phyloP scores from a whole-genome alignment of 2,888 invertebrate species.

The Proisotoma minuta region DNA sequence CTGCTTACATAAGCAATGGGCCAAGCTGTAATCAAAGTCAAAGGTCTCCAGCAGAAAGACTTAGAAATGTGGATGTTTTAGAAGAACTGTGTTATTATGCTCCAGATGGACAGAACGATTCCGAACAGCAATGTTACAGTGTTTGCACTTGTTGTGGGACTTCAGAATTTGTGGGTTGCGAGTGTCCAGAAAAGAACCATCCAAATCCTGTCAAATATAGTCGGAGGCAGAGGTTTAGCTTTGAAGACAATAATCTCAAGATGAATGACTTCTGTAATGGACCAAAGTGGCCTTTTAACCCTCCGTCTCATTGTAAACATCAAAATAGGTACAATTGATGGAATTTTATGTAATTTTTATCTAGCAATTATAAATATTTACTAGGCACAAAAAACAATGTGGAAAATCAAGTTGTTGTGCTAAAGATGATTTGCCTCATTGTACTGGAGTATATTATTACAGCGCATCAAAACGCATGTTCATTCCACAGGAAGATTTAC shows the following conservation, averaged over 20 bases:
- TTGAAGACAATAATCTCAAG: slow-evolving; percentile 14
- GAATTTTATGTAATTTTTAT: no score
- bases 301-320: no score
- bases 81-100: slow-evolving; percentile 30
- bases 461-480: slow-evolving; percentile 16
- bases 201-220: slow-evolving; percentile 31
- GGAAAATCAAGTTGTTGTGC: no score
- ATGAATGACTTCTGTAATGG: neutral
- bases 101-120: slow-evolving; percentile 12
- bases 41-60: slow-evolving; percentile 20
- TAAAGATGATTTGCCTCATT: slow-evolving; percentile 13
- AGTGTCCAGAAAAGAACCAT: neutral
- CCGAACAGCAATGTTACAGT: slow-evolving; percentile 20
- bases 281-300: neutral
- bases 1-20: slow-evolving; percentile 8
- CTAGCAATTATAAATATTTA: no score
- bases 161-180: neutral
- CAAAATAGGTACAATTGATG: no score
- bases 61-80: slow-evolving; percentile 28
- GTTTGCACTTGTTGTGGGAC: slow-evolving; percentile 9
- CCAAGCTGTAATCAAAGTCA: slow-evolving; percentile 5
- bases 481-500: slow-evolving; percentile 23
- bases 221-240: slow-evolving; percentile 32
- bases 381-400: no score
- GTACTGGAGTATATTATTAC: slow-evolving; percentile 30